A percentile compares a stretch with the other conserved stretches of the same genome.
Evolutionary conservation across 2,888 invertebrate genomes (phyloP).

Genomic region (Brenthis ino): DNA sequence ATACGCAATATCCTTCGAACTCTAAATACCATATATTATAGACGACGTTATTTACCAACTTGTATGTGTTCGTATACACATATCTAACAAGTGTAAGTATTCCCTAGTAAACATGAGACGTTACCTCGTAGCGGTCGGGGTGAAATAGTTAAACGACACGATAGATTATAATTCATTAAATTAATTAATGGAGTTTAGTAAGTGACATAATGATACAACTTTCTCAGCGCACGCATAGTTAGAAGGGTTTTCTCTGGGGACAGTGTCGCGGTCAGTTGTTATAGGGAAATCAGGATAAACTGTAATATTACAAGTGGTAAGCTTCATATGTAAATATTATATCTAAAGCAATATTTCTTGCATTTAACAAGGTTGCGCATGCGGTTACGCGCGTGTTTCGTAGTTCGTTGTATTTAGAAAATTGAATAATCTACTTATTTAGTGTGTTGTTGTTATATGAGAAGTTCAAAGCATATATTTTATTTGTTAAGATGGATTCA

Average conservation of each 20-base stretch:
- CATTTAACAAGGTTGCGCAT: too few species aligned
- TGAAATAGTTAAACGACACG: conserved; percentile 65
- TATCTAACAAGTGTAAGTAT: neutral
- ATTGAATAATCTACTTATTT: too few species aligned
- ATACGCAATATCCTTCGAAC: too few species aligned
- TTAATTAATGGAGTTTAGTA: conserved; percentile 68
- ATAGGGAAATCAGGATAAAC: conserved; percentile 27
- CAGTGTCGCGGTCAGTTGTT: conserved; percentile 35
- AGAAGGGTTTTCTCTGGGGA: conserved; percentile 47
- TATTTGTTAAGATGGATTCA: too few species aligned
- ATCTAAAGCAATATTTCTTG: neutral
- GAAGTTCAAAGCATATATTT: too few species aligned
- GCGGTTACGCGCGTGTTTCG: too few species aligned
- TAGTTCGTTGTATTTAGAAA: too few species aligned
- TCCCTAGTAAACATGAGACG: neutral
- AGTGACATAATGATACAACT: conserved; percentile 64
- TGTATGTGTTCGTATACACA: neutral
- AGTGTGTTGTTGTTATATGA: too few species aligned
- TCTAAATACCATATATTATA: too few species aligned
- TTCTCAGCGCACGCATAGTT: conserved; percentile 55
- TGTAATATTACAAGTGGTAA: too few species aligned
- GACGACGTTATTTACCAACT: too few species aligned
- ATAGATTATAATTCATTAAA: conserved; percentile 76
- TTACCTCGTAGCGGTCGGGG: conserved; percentile 15
- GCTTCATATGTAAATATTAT: neutral